Percentiles rank a stretch among this genome's conserved stretches.
These are phyloP conservation scores for Trichomalopsis sarcophagae DNA, from an alignment of 1,140 invertebrate genomes.

Conservation along the genomic window DNA sequence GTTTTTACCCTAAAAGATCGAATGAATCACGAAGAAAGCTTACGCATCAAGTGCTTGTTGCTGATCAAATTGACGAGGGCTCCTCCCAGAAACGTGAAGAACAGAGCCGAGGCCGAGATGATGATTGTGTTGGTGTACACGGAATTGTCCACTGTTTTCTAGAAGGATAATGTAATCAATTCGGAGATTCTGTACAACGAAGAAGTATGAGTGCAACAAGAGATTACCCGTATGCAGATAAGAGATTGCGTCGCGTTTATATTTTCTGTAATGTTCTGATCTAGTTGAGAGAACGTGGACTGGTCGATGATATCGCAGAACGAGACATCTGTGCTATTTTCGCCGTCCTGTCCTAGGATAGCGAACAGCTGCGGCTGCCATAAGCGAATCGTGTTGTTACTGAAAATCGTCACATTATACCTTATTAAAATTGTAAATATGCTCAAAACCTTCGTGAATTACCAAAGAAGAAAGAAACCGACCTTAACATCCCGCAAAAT, in stretches of 20 bases:
- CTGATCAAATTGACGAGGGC: conserved; percentile 58
- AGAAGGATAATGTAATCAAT: background rate
- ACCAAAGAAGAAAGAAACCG: background rate
- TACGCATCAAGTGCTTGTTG: conserved; percentile 64
- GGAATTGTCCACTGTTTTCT: conserved; percentile 54
- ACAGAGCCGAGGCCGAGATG: conserved; percentile 51
- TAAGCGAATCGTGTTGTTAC: conserved; percentile 66
- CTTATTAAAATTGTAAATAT: too few relatives aligned
- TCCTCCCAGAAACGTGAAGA: conserved; percentile 58
- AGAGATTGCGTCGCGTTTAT: background rate
- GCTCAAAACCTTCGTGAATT: too few relatives aligned
- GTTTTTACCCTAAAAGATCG: background rate
- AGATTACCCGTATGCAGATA: background rate
- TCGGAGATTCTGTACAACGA: background rate
- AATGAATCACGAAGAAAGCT: conserved; percentile 43
- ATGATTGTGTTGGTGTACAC: conserved; percentile 63
- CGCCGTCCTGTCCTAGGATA: conserved; percentile 67
- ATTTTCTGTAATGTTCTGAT: background rate
- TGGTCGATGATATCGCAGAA: conserved; percentile 67
- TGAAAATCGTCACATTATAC: background rate
- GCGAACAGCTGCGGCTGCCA: conserved; percentile 81
- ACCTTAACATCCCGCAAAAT: conserved; percentile 71
- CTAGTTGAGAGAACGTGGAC: conserved; percentile 42
- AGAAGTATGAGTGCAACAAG: background rate
- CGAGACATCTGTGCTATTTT: conserved; percentile 39